Base-by-base conservation (phyloP, 2,888 invertebrate species). In the Drosophila mettleri region DNA sequence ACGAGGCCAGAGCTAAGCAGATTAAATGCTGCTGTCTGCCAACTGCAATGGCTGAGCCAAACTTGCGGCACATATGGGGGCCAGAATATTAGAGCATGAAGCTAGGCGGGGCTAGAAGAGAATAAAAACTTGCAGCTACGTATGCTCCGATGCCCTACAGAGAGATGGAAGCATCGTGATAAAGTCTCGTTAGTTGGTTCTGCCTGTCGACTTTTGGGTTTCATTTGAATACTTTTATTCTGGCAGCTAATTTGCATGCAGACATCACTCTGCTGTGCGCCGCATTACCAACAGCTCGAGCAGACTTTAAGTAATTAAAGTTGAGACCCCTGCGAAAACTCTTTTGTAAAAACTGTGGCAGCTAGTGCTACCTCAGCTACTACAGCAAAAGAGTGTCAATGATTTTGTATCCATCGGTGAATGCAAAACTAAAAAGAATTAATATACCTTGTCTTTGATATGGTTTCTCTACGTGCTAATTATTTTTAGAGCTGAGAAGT, bases 51-150 rank as follows among this genome's bases (percentile, higher is more conserved):
- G 34, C 12, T 43, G 29, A 33, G 45, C 27, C 29, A 46, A 74
- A 60, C 59, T 54, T 71, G 6, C 64, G 36, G 20, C 31, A 33
- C 68, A 64, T 67, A 68, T 65, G 65, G 62, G 62, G 84, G 75
- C 58, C 71, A 46, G 66, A 66, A 83, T 86, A 83, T 72, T 62
- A 83, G 83, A 83, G 83, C 83, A 85, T 83, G 83, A 83, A 83
- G 64, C 48, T 57, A 66, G 68, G 39, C 79, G 53, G 58, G 81
- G 79, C 36, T 79, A 77, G 54, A 69, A 72, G 57, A 72, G 72
- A 74, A 61, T 76, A 55, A 66, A 72, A 70, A 55, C 52, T 55
- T 62, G 54, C 66, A 49, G 29, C 46, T 51, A 49, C 41, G 22
- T 6, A 10, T 22, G 49, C 34, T 22, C 49, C 34, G 34, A 8